Evolutionary conservation across 2,113 vertebrate genomes (phyloP).

Genomic region (Anarhynchus alexandrinus): DNA sequence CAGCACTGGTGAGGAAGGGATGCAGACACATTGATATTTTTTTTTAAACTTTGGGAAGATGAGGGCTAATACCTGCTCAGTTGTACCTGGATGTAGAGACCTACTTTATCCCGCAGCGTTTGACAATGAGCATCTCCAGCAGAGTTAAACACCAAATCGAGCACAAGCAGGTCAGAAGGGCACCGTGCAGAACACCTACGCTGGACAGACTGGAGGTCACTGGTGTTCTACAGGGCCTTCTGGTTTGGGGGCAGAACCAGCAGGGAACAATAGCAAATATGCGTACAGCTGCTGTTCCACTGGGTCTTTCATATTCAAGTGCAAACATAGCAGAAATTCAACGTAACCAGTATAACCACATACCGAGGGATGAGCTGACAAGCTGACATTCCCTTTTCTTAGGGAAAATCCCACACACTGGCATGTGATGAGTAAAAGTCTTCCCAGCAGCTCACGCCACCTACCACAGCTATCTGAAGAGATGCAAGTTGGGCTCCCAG

Average conservation of each 20-base stretch:
- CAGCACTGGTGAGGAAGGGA: constrained; percentile 83
- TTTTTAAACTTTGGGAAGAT: neutral
- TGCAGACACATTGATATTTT: neutral
- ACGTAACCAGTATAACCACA: neutral
- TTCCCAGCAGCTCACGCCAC: neutral
- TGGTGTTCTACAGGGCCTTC: neutral
- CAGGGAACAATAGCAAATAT: neutral
- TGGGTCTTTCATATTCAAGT: constrained; percentile 5
- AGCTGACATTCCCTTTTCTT: neutral
- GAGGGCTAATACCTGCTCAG: neutral
- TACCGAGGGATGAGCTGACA: constrained; percentile 12
- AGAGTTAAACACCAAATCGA: neutral
- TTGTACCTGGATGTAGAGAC: neutral
- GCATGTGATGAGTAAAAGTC: neutral
- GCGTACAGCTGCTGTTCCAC: neutral
- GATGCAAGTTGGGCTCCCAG: neutral
- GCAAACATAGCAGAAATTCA: neutral
- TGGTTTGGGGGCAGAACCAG: neutral
- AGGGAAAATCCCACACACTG: constrained; percentile 2
- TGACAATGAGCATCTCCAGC: neutral
- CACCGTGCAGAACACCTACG: neutral
- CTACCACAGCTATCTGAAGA: neutral
- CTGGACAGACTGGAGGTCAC: neutral
- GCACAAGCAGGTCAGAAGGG: neutral
- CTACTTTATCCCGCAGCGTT: neutral